phyloP scores from a whole-genome alignment of 1,140 invertebrate species.

The Orchestia grillus region DNA sequence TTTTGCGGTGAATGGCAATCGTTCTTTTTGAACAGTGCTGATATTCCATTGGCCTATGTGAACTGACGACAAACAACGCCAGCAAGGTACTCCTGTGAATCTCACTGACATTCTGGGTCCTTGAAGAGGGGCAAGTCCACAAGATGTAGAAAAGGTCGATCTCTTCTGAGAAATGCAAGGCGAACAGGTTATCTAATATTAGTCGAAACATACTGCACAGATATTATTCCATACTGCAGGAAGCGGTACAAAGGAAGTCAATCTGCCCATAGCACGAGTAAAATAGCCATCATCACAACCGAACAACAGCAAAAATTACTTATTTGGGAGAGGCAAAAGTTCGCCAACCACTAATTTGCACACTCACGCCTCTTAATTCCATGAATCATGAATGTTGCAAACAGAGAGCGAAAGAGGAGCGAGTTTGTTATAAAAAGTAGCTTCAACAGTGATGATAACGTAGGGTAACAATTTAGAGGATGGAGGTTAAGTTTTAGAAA shows the following conservation, averaged over 20 bases:
- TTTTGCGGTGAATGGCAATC: neutral
- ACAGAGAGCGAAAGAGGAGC: no score
- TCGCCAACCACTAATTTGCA: neutral
- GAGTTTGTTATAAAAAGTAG: no score
- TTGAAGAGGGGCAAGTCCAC: no score
- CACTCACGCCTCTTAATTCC: neutral
- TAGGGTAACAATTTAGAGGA: no score
- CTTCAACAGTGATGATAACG: no score
- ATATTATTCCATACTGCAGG: neutral
- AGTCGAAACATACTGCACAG: neutral
- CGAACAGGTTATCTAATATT: no score
- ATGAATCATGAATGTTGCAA: neutral
- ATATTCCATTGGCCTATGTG: neutral
- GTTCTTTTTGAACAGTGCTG: neutral
- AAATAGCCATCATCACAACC: neutral
- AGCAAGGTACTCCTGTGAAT: neutral
- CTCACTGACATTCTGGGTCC: neutral
- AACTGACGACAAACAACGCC: neutral
- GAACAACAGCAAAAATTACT: neutral
- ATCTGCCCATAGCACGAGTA: neutral
- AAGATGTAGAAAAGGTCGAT: no score
- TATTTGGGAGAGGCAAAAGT: neutral
- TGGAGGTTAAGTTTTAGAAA: no score
- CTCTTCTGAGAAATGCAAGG: no score
- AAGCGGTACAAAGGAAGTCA: neutral